These are phyloP conservation scores for Monochamus saltuarius DNA, from an alignment of 1,140 invertebrate species.

Conservation along the genomic window DNA sequence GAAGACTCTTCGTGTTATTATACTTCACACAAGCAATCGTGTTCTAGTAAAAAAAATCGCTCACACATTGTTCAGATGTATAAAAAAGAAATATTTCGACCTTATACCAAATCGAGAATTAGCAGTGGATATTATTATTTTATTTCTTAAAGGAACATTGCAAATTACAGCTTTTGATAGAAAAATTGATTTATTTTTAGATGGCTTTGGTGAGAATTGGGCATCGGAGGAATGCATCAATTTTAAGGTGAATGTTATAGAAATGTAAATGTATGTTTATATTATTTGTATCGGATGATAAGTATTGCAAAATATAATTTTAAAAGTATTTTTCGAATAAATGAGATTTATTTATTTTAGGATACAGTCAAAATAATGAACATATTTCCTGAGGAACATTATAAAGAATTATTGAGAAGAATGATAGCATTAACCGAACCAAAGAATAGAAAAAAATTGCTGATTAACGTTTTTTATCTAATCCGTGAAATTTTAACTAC, in stretches of 20 bases:
- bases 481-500: slow-evolving; percentile 16
- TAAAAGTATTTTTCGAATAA: not conserved
- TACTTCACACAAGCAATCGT: slow-evolving; percentile 22
- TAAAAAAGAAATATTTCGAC: slow-evolving; percentile 15
- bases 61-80: slow-evolving; percentile 22
- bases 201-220: slow-evolving; percentile 23
- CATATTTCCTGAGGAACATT: slow-evolving; percentile 19
- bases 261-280: not conserved
- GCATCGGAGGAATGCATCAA: slow-evolving; percentile 19
- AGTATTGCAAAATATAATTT: not conserved
- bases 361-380: slow-evolving; percentile 30
- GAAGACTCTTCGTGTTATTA: slow-evolving; percentile 23
- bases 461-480: slow-evolving; percentile 27
- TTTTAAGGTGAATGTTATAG: slow-evolving; percentile 18
- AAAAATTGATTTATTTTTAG: slow-evolving; percentile 28
- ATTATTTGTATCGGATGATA: not conserved
- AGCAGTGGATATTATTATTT: slow-evolving; percentile 18
- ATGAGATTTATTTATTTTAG: slow-evolving; percentile 19
- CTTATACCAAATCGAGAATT: slow-evolving; percentile 10
- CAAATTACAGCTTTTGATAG: slow-evolving; percentile 21
- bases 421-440: slow-evolving; percentile 25
- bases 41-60: slow-evolving; percentile 23
- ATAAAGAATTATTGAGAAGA: slow-evolving; percentile 25
- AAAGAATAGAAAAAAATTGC: slow-evolving; percentile 26
- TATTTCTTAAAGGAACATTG: slow-evolving; percentile 24